phyloP scores from a whole-genome alignment of 2,888 invertebrate genomes.

The Mactromeris polynyma region DNA sequence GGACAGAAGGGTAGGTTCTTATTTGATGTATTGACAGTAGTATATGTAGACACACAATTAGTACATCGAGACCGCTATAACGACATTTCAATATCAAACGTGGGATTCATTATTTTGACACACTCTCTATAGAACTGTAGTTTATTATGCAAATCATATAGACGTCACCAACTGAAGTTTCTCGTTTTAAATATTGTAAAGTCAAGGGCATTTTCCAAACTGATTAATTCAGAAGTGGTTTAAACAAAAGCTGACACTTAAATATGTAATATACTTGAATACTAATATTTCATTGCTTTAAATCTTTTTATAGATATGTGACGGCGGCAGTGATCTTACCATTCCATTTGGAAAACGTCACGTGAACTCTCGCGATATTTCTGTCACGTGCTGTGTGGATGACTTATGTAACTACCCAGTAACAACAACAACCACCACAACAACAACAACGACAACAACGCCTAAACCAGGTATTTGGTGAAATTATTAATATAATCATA shows the following conservation, averaged over 20 bases:
- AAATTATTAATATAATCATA: too few species aligned
- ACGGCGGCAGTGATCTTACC: slow-evolving; percentile 49
- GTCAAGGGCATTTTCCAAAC: background rate
- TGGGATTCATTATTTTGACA: background rate
- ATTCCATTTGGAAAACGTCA: slow-evolving; percentile 60
- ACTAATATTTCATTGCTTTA: too few species aligned
- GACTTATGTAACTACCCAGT: slow-evolving; percentile 62
- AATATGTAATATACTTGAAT: background rate
- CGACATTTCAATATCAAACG: background rate
- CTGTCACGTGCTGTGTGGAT: slow-evolving; percentile 52
- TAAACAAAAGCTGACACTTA: too few species aligned
- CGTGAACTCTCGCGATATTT: slow-evolving; percentile 57
- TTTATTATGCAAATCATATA: background rate
- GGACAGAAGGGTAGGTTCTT: slow-evolving; percentile 38
- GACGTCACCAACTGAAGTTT: background rate
- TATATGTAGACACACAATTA: background rate
- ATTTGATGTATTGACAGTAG: background rate
- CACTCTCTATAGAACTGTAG: background rate
- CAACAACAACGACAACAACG: background rate
- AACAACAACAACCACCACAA: background rate
- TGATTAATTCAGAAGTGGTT: too few species aligned
- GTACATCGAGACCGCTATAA: background rate
- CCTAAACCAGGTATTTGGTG: background rate
- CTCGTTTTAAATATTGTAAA: background rate
- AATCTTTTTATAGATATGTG: slow-evolving; percentile 37